These are phyloP conservation scores for Drosophila quadrilineata DNA, from an alignment of 1,140 invertebrate species.

Conservation along the genomic window DNA sequence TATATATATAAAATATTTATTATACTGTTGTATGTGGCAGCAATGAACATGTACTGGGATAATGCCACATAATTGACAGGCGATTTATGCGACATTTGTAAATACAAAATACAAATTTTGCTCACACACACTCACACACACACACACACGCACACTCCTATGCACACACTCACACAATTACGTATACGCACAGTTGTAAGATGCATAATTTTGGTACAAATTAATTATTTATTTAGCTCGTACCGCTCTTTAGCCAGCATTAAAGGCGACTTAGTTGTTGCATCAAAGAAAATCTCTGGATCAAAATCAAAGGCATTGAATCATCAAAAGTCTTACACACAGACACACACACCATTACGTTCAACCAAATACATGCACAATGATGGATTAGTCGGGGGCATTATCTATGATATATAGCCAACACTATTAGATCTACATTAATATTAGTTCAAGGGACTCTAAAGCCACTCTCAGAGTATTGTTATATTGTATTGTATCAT, in stretches of 20 bases:
- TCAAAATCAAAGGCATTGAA: constrained; percentile 6
- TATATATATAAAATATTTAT: constrained; percentile 48
- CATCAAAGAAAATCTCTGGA: constrained; percentile 10
- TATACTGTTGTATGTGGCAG: constrained; percentile 22
- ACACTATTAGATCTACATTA: too few species aligned
- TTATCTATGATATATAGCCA: too few species aligned
- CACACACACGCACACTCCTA: too few species aligned
- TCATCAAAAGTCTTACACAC: constrained; percentile 12
- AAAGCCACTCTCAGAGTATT: too few species aligned
- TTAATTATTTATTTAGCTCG: constrained; percentile 22
- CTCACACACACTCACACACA: too few species aligned
- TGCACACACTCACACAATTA: too few species aligned
- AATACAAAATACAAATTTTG: constrained; percentile 17
- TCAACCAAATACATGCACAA: too few species aligned
- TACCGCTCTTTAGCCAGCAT: background rate
- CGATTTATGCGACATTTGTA: constrained; percentile 61
- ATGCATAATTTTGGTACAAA: constrained; percentile 8
- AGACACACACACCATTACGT: too few species aligned
- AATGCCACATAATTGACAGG: constrained; percentile 66
- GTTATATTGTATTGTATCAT: too few species aligned
- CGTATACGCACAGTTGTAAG: too few species aligned
- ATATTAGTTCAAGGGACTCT: too few species aligned
- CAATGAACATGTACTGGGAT: constrained; percentile 33
- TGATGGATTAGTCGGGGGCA: background rate
- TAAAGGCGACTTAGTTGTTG: constrained; percentile 1